Percentiles rank a stretch among this genome's conserved stretches.
Evolutionary conservation across 2,797 vertebrate species (phyloP).

Genomic region (Rhodeus uyekii): DNA sequence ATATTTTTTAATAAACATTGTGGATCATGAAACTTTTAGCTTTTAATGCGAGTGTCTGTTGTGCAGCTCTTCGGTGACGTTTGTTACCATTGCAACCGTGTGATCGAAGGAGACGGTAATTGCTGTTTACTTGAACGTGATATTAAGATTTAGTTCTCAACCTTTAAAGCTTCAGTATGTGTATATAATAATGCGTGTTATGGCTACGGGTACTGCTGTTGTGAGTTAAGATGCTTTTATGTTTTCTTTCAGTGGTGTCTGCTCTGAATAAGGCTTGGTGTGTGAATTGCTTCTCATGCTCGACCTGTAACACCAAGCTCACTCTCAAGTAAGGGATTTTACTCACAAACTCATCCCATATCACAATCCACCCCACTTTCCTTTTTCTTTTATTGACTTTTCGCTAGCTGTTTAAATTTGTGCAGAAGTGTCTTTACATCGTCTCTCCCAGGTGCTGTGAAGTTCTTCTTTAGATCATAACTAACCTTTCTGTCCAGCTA

Average conservation of each 20-base stretch:
- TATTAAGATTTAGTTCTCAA: not conserved
- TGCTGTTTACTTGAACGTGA: conserved; percentile 19
- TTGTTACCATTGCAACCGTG: conserved; percentile 98
- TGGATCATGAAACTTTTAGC: not conserved
- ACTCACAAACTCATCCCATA: not conserved
- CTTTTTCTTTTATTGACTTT: not conserved
- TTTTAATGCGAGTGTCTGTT: not conserved
- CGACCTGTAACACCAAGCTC: conserved; percentile 97
- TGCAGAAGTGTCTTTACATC: conserved; percentile 1
- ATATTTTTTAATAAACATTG: not conserved
- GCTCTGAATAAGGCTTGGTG: conserved; percentile 99
- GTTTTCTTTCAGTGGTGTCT: conserved; percentile 85
- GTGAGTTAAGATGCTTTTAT: not conserved
- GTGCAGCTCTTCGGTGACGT: conserved; percentile 95
- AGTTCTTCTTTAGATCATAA: conserved; percentile 37
- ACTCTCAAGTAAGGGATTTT: conserved; percentile 94
- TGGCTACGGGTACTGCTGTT: not conserved
- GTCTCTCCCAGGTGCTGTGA: not conserved
- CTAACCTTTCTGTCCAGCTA: conserved; percentile 36
- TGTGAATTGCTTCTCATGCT: conserved; percentile 96
- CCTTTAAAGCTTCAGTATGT: not conserved
- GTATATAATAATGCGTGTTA: not conserved
- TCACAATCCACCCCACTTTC: not conserved
- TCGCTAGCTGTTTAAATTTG: conserved; percentile 14
- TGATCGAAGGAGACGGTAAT: conserved; percentile 98